A percentile compares a stretch with the other conserved stretches of the same genome.
These are phyloP conservation scores for Drosophila sturtevanti DNA, from an alignment of 1,140 invertebrate genomes.

Conservation along the genomic window DNA sequence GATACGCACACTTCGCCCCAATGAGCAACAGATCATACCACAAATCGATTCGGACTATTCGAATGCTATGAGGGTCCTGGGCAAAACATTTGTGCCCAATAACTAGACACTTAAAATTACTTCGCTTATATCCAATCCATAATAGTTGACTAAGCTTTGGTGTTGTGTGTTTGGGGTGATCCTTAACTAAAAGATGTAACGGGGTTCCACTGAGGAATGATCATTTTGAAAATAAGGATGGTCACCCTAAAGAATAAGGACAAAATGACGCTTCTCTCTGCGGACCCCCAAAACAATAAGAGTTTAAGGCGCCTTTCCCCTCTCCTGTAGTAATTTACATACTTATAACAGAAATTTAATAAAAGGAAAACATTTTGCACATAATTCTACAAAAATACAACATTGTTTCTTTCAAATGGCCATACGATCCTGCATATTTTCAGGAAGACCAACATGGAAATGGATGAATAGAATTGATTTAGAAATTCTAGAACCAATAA, in stretches of 20 bases:
- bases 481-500: too few relatives aligned
- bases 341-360: constrained; percentile 2
- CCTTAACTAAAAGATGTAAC: not conserved
- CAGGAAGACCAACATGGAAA: too few relatives aligned
- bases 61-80: constrained; percentile 81
- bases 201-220: constrained; percentile 75
- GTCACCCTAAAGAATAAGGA: constrained; percentile 9
- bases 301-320: not conserved
- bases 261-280: constrained; percentile 76
- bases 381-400: not conserved
- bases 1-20: constrained; percentile 79
- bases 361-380: constrained; percentile 10
- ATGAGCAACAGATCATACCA: constrained; percentile 80
- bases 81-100: constrained; percentile 70
- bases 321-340: constrained; percentile 30
- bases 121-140: not conserved
- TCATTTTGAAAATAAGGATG: constrained; percentile 47
- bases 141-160: constrained; percentile 37
- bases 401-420: too few relatives aligned
- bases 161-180: constrained; percentile 27
- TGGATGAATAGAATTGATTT: too few relatives aligned
- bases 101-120: constrained; percentile 38
- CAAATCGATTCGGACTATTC: constrained; percentile 82
- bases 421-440: too few relatives aligned
- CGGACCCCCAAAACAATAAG: constrained; percentile 41